Conservation (phyloP, 2,888 invertebrate genomes). For the Hipparchia sbordonii region DNA sequence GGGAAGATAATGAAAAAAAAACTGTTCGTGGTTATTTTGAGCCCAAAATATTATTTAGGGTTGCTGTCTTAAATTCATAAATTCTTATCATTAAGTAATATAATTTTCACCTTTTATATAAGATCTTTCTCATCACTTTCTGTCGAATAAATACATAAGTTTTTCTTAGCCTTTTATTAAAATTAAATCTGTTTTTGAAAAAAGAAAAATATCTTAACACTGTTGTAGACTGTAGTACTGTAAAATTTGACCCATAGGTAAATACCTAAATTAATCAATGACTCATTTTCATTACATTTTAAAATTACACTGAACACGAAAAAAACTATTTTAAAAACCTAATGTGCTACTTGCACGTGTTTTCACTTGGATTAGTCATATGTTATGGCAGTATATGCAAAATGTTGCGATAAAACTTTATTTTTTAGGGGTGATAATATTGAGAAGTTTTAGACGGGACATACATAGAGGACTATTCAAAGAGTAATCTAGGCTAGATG, state of each 20-base stretch:
- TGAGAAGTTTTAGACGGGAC: too few relatives aligned
- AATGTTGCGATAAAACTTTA: background rate
- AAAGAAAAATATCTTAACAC: too few relatives aligned
- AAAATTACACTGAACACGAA: background rate
- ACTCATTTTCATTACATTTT: constrained; percentile 18
- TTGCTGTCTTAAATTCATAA: background rate
- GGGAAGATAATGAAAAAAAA: constrained; percentile 24
- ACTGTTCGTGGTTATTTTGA: constrained; percentile 8
- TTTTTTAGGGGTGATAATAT: background rate
- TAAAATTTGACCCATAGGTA: too few relatives aligned
- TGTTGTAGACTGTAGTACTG: too few relatives aligned
- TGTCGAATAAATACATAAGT: too few relatives aligned
- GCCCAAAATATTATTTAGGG: background rate
- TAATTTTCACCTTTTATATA: too few relatives aligned
- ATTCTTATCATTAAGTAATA: background rate
- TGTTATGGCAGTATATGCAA: constrained; percentile 2
- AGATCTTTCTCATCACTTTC: too few relatives aligned
- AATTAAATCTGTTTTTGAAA: too few relatives aligned
- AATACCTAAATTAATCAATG: background rate
- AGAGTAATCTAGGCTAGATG: too few relatives aligned
- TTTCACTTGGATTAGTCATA: constrained; percentile 14
- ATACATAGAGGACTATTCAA: too few relatives aligned
- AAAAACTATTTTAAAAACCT: constrained; percentile 11
- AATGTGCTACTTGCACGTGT: constrained; percentile 2
- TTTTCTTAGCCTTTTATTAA: too few relatives aligned